Conservation (phyloP, 2,113 vertebrate genomes). For the Ascaphus truei region DNA sequence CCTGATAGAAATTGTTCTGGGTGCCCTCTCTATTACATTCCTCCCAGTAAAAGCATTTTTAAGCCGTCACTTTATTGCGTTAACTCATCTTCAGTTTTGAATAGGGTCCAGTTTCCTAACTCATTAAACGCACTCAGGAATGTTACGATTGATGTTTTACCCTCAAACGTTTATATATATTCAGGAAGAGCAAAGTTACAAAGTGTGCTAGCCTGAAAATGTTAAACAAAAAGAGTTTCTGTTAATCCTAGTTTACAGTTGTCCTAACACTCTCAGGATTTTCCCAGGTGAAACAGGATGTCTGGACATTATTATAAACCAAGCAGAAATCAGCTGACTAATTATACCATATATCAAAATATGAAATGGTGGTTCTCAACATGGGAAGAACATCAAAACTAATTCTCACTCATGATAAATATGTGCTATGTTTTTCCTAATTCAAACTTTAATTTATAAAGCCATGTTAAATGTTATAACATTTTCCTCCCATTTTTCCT, state of each 20-base stretch:
- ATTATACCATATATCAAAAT: no score
- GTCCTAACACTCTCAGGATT: constrained; percentile 31
- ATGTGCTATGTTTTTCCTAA: no score
- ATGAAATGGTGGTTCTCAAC: no score
- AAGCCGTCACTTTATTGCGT: not conserved
- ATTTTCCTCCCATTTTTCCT: no score
- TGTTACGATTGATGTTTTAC: constrained; percentile 5
- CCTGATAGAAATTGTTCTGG: no score
- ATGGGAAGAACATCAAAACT: no score
- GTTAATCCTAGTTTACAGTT: constrained; percentile 25
- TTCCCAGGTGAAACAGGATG: constrained; percentile 37
- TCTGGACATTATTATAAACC: constrained; percentile 24
- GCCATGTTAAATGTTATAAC: no score
- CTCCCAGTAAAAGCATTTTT: not conserved
- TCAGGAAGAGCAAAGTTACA: constrained; percentile 13
- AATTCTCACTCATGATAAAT: no score
- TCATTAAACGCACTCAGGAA: not conserved
- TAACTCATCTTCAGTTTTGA: not conserved
- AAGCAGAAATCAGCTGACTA: not conserved
- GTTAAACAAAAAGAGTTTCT: constrained; percentile 17
- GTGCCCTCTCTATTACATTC: no score
- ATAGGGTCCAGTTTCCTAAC: not conserved
- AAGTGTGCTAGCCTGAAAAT: not conserved
- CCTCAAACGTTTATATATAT: constrained; percentile 9
- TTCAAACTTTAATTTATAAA: no score